A percentile compares a stretch with the other conserved stretches of the same genome.
Conservation (phyloP, 2,888 invertebrate species). For the Sussaba pulchella region DNA sequence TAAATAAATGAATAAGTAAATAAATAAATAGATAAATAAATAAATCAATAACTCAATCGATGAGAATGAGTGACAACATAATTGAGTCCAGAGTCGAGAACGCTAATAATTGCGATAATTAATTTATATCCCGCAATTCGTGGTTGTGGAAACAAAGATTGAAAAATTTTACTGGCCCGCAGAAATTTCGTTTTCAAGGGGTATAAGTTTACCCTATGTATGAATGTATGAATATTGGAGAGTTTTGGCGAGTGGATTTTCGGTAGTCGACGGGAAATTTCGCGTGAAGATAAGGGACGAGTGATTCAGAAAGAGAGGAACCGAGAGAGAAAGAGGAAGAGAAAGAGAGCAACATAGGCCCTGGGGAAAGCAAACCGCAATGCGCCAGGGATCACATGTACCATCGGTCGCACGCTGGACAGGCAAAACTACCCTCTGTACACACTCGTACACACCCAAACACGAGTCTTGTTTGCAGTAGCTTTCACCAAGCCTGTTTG, state of each 20-base stretch:
- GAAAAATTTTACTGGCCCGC: background rate
- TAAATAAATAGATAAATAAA: no score
- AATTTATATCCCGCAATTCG: background rate
- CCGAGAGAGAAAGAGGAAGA: background rate
- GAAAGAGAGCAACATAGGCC: background rate
- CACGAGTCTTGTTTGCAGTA: constrained; percentile 77
- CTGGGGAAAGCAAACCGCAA: constrained; percentile 50
- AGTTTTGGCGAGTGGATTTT: constrained; percentile 20
- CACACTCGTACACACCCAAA: constrained; percentile 62
- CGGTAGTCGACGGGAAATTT: constrained; percentile 22
- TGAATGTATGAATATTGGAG: background rate
- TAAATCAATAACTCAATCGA: no score
- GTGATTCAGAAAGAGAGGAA: no score
- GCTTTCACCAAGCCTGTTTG: constrained; percentile 80
- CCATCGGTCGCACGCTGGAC: constrained; percentile 47
- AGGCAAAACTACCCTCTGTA: constrained; percentile 40
- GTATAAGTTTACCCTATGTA: constrained; percentile 8
- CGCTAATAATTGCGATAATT: no score
- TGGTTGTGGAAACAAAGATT: background rate
- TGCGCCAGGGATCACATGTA: constrained; percentile 51
- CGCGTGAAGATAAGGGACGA: constrained; percentile 8
- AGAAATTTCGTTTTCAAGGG: background rate
- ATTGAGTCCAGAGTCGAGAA: no score
- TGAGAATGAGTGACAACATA: no score
- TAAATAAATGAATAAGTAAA: no score